Conservation (phyloP, 2,113 vertebrate species). For the Pterocles orientalis region DNA sequence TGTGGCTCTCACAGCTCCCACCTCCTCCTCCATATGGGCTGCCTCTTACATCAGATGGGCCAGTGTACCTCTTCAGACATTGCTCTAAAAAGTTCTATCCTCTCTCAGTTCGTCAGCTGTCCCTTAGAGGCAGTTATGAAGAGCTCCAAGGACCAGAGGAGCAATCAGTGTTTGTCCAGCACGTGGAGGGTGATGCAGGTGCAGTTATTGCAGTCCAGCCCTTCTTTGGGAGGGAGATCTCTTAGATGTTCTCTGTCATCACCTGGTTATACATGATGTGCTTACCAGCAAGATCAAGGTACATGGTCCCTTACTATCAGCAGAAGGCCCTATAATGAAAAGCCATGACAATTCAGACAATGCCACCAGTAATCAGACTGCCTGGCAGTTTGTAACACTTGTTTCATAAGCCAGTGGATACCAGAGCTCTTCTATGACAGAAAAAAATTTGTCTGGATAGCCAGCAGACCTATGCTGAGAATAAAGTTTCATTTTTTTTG, state of each 20-base stretch:
- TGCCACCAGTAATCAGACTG: background rate
- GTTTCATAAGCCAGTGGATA: background rate
- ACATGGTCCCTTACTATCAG: rapidly evolving
- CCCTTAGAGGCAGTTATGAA: background rate
- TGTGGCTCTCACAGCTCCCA: background rate
- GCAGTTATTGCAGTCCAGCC: background rate
- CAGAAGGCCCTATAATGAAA: background rate
- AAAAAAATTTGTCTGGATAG: background rate
- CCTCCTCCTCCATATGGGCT: background rate
- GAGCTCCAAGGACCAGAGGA: background rate
- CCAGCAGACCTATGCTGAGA: background rate
- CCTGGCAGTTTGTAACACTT: background rate
- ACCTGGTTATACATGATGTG: background rate
- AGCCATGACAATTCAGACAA: background rate
- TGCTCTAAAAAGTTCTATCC: background rate
- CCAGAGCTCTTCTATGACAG: background rate
- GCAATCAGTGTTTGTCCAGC: background rate
- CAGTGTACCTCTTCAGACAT: background rate
- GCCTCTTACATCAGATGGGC: background rate
- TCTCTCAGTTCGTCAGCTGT: background rate
- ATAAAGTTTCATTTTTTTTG: background rate
- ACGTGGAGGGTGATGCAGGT: background rate
- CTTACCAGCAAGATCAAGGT: background rate
- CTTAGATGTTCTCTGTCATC: background rate
- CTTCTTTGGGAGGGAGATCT: background rate